A percentile compares a stretch with the other conserved stretches of the same genome.
phyloP scores from a whole-genome alignment of 2,888 invertebrate genomes.

The Leuctra nigra region DNA sequence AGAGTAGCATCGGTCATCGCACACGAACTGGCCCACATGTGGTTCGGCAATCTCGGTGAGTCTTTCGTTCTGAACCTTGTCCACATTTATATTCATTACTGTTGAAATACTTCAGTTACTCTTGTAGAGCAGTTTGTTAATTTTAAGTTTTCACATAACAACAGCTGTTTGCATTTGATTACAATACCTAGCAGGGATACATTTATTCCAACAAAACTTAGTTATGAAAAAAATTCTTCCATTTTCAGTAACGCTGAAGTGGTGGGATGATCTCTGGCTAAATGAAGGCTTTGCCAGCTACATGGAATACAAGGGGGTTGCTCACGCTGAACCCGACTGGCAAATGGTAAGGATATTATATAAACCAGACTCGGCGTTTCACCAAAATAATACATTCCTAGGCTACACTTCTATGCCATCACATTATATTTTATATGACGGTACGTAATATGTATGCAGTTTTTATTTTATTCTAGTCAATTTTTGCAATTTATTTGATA shows the following conservation, averaged over 20 bases:
- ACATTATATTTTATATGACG: too few species aligned
- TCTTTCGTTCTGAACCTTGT: too few species aligned
- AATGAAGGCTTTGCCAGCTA: slow-evolving; percentile 92
- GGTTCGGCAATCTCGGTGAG: slow-evolving; percentile 83
- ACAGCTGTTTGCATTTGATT: neutral
- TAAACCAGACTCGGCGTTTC: too few species aligned
- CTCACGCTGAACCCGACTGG: slow-evolving; percentile 68
- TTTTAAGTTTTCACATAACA: neutral
- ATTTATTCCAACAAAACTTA: too few species aligned
- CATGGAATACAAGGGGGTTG: slow-evolving; percentile 74
- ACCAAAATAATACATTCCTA: too few species aligned
- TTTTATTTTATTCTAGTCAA: too few species aligned
- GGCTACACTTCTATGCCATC: too few species aligned
- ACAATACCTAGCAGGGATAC: too few species aligned
- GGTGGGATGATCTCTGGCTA: slow-evolving; percentile 92
- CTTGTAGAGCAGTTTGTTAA: neutral
- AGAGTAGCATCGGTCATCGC: slow-evolving; percentile 75
- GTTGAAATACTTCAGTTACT: neutral
- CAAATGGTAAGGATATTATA: slow-evolving; percentile 75
- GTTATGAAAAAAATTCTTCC: too few species aligned
- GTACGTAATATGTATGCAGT: too few species aligned
- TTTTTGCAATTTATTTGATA: too few species aligned
- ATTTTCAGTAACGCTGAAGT: slow-evolving; percentile 75
- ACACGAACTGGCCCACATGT: slow-evolving; percentile 94
- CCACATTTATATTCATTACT: too few species aligned